Evolutionary conservation across 2,888 invertebrate genomes (phyloP).

Genomic region (Leptinotarsa rubiginosa): DNA sequence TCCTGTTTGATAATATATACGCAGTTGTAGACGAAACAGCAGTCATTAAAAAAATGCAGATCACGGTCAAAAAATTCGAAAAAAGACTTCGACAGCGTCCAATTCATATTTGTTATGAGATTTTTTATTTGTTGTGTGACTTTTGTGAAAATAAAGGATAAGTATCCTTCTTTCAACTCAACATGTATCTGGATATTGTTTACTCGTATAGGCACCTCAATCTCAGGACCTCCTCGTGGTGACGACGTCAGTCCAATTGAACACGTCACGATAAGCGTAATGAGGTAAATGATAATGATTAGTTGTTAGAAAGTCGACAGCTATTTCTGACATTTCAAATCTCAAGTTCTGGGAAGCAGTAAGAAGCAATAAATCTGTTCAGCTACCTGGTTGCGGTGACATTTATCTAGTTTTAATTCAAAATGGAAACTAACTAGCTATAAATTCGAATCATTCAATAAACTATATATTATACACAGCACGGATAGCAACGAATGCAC

Average conservation of each 20-base stretch:
- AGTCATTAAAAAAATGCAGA: no score
- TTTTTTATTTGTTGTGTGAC: no score
- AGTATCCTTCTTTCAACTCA: no score
- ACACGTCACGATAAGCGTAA: background rate
- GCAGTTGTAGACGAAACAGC: no score
- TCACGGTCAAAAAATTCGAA: no score
- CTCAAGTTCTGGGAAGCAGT: background rate
- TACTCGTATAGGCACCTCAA: no score
- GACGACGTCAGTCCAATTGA: background rate
- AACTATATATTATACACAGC: background rate
- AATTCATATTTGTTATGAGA: no score
- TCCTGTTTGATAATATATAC: no score
- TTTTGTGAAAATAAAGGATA: no score
- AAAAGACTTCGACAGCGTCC: no score
- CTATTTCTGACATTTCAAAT: background rate
- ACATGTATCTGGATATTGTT: no score
- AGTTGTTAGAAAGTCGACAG: background rate
- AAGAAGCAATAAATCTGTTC: background rate
- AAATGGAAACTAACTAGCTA: background rate
- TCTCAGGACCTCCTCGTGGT: no score
- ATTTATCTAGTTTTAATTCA: slow-evolving; percentile 1
- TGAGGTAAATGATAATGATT: background rate
- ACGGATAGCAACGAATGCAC: background rate
- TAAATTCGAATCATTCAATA: slow-evolving; percentile 10
- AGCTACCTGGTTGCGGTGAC: background rate